phyloP scores from a whole-genome alignment of 1,140 invertebrate species.

The Cephus cinctus region DNA sequence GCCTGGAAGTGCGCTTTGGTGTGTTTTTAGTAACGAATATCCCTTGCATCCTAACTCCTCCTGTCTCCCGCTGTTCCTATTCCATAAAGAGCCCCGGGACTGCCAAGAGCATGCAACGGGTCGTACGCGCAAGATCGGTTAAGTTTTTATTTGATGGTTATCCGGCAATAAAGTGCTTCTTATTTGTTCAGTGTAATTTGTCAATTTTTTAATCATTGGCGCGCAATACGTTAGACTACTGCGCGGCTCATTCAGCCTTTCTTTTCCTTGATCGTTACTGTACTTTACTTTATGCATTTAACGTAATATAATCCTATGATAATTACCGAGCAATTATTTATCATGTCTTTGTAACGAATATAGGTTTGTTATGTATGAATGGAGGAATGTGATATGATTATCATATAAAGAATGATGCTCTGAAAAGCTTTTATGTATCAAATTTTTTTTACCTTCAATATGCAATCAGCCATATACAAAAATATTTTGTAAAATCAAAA shows the following conservation, averaged over 20 bases:
- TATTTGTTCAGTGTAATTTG: neutral
- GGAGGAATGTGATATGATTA: constrained; percentile 23
- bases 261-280: no score
- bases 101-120: neutral
- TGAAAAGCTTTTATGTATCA: neutral
- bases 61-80: constrained; percentile 11
- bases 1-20: constrained; percentile 21
- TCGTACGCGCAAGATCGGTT: constrained; percentile 2
- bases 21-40: constrained; percentile 11
- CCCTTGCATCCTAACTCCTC: constrained; percentile 10
- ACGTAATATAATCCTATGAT: no score
- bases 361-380: constrained; percentile 24
- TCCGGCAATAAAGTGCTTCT: neutral
- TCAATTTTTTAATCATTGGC: neutral
- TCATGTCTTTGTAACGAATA: constrained; percentile 19
- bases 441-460: neutral
- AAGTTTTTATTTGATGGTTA: constrained; percentile 5
- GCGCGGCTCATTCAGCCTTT: no score
- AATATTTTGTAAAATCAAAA: no score
- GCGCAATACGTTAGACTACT: no score
- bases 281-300: no score
- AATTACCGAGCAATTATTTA: constrained; percentile 19
- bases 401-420: constrained; percentile 26
- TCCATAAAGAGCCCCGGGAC: constrained; percentile 5
- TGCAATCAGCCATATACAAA: neutral